Percentiles rank a stretch among this genome's conserved stretches.
Evolutionary conservation across 2,888 invertebrate species (phyloP).

Genomic region (Drosophila vallismaia): DNA sequence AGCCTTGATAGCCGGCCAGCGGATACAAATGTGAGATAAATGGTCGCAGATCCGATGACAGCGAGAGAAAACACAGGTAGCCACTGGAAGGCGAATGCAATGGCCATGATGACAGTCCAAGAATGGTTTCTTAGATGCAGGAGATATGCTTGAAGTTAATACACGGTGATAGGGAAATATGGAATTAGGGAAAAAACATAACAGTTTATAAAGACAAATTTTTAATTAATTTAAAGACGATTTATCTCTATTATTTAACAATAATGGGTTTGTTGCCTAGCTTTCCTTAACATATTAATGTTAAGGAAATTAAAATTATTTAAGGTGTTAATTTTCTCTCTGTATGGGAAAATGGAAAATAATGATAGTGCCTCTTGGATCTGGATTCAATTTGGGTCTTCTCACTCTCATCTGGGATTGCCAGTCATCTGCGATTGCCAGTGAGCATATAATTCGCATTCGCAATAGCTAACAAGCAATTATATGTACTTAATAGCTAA

Average conservation of each 20-base stretch:
- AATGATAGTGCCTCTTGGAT: constrained; percentile 8
- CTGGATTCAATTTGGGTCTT: constrained; percentile 29
- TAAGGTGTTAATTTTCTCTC: neutral
- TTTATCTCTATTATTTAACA: no score
- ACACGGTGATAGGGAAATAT: neutral
- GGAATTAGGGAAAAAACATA: no score
- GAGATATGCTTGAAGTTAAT: constrained; percentile 9
- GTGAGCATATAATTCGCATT: constrained; percentile 35
- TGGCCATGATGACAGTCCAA: constrained; percentile 41
- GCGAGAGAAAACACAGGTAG: constrained; percentile 51
- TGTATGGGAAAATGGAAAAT: neutral
- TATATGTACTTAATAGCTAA: constrained; percentile 62
- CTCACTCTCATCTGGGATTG: constrained; percentile 12
- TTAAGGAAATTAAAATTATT: no score
- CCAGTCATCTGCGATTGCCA: constrained; percentile 11
- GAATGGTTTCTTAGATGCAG: constrained; percentile 23
- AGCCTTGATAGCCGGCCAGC: constrained; percentile 56
- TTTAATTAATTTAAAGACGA: neutral
- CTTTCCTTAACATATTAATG: no score
- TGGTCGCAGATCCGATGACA: constrained; percentile 49
- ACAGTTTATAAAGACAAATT: no score
- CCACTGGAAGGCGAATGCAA: constrained; percentile 28
- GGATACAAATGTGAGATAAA: constrained; percentile 57
- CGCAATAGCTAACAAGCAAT: constrained; percentile 56
- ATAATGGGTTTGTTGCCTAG: no score